Percentiles rank a stretch among this genome's conserved stretches.
phyloP scores from a whole-genome alignment of 2,113 vertebrate genomes.

The Serilophus lunatus region DNA sequence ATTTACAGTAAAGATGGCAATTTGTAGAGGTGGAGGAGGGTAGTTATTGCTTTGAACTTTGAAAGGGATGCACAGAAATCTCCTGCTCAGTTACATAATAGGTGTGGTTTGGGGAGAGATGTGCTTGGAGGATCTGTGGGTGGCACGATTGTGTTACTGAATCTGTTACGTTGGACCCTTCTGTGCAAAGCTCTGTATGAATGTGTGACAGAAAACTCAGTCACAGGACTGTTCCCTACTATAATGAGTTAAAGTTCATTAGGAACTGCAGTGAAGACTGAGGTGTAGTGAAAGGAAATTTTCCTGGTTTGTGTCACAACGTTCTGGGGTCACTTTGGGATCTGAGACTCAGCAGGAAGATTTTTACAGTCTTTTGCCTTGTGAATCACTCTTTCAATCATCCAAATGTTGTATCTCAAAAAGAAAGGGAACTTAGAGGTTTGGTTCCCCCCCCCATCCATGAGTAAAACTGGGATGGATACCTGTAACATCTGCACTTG shows the following conservation, averaged over 20 bases:
- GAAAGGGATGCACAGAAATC: neutral
- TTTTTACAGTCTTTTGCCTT: neutral
- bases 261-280: neutral
- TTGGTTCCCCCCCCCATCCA: neutral
- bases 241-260: constrained; percentile 21
- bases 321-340: too few relatives aligned
- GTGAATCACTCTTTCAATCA: too few relatives aligned
- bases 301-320: neutral
- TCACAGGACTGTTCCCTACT: neutral
- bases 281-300: neutral
- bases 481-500: neutral
- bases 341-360: neutral
- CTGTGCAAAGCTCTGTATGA: constrained; percentile 11
- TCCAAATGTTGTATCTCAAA: neutral
- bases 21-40: neutral
- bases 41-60: constrained; percentile 30
- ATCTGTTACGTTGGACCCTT: constrained; percentile 27
- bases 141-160: constrained; percentile 27
- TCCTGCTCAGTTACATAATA: constrained; percentile 20
- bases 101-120: constrained; percentile 5
- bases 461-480: neutral
- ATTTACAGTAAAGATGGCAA: neutral
- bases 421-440: neutral
- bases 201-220: neutral
- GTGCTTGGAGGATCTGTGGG: constrained; percentile 27